Evolutionary conservation across 1,140 invertebrate species (phyloP), one percentile per base, ranked within the genome.

Genomic region (Acyrthosiphon pisum): DNA sequence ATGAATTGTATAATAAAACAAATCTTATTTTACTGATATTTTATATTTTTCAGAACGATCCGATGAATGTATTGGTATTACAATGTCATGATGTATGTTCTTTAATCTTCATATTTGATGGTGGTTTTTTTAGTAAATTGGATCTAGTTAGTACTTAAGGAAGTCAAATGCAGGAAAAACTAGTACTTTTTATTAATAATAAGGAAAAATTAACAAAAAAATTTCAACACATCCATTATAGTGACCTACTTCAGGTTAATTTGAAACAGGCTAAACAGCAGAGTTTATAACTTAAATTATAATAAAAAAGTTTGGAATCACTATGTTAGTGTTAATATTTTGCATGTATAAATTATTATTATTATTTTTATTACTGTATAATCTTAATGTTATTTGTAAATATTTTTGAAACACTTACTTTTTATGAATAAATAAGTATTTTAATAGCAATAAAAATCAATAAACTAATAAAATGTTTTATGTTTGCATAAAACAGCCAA

Each of bases 361-460:
- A n/a, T 84, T 44, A 26, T 44, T 84, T 84, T 41, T 84, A 84
- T 30, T 44, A 44, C 41, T 84, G n/a, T 37, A 84, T 44, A 22
- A 9, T 86, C 3, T 46, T 86, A 26, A n/a, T 46, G 20, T 48
- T 53, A 23, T 88, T 50, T 22, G 8, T 53, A 35, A n/a, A 22
- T 0, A 18, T 48, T 87, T 88, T 37, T 88, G 6, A 89, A 89
- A 7, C n/a, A 37, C 22, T 37, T 56, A 20, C 20, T 37, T 53
- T 37, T 90, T 48, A n/a, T 90, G 11, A 41, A 14, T n/a, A 90
- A 90, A 41, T 11, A 56, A 37, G 4, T 44, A 60, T 44, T 60
- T 37, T 44, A 60, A 44, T 30, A 90, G 20, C 22, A 90, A 37
- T 37, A 86, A 56, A 89, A 89, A 56, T 41, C 50, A 90, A 90